These are phyloP conservation scores for Microplitis manilae DNA, from an alignment of 2,888 invertebrate genomes.

Conservation along the genomic window DNA sequence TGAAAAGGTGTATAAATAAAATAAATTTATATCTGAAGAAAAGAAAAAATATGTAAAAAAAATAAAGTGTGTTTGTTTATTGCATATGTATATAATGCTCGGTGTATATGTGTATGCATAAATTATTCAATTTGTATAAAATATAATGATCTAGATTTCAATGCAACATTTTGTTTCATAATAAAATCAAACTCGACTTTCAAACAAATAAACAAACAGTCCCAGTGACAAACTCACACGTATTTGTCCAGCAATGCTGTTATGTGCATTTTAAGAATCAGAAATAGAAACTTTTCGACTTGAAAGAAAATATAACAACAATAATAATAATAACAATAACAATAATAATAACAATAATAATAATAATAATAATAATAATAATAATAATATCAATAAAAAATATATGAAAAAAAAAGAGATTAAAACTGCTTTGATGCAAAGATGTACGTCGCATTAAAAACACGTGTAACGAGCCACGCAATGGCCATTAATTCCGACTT, in stretches of 20 bases:
- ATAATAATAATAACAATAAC: neutral
- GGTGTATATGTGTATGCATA: conserved; percentile 5
- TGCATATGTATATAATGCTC: conserved; percentile 29
- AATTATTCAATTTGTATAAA: conserved; percentile 42
- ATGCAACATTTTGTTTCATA: conserved; percentile 26
- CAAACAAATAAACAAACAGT: too few relatives aligned
- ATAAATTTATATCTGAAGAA: conserved; percentile 36
- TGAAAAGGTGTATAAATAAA: conserved; percentile 18
- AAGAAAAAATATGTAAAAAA: conserved; percentile 41
- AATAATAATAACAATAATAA: neutral
- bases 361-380: neutral
- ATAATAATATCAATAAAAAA: conserved; percentile 14
- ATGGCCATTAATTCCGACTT: conserved; percentile 62
- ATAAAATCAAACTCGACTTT: conserved; percentile 19
- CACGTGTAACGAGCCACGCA: conserved; percentile 60
- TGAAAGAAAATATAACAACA: neutral
- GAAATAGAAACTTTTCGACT: neutral
- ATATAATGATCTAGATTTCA: conserved; percentile 27
- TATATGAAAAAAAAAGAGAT: conserved; percentile 35
- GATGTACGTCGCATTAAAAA: conserved; percentile 48
- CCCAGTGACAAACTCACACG: conserved; percentile 23
- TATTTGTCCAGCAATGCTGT: conserved; percentile 14
- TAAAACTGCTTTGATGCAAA: conserved; percentile 13
- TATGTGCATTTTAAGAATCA: neutral
- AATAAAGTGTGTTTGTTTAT: conserved; percentile 34